phyloP scores from a whole-genome alignment of 2,113 vertebrate genomes.

The Microtus montanus region DNA sequence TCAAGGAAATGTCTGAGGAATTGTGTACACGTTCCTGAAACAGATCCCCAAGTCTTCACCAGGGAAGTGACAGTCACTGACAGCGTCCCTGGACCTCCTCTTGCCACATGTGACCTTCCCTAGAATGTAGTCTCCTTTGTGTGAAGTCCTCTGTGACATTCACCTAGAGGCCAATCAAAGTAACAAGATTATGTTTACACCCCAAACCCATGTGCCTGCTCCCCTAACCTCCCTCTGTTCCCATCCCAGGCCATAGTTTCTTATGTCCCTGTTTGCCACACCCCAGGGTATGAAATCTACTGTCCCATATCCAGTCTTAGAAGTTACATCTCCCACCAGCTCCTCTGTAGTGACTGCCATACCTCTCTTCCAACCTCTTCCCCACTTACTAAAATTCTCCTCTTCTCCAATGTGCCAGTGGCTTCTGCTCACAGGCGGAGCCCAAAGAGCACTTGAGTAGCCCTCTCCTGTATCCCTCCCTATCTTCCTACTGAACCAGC shows the following conservation, averaged over 20 bases:
- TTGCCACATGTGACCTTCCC: too few species aligned
- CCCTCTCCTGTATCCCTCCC: fast-evolving
- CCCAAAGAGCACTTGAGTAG: not conserved
- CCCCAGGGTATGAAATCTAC: not conserved
- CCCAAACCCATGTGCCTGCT: not conserved
- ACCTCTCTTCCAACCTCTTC: not conserved
- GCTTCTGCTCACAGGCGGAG: not conserved
- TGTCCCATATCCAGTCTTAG: not conserved
- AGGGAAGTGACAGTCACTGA: too few species aligned
- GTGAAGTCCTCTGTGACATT: not conserved
- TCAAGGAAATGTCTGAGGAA: not conserved
- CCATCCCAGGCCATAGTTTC: fast-evolving
- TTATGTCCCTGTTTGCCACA: not conserved
- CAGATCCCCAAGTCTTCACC: not conserved
- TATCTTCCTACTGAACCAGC: not conserved
- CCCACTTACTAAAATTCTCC: not conserved
- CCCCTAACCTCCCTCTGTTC: not conserved
- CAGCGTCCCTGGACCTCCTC: not conserved
- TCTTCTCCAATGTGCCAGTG: not conserved
- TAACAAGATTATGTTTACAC: not conserved
- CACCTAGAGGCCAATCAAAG: not conserved
- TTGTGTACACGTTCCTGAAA: not conserved
- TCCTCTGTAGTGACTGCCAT: fast-evolving
- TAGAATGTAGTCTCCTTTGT: not conserved
- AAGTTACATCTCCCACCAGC: too few species aligned